These are phyloP conservation scores for Drosophila fulvimacula DNA, from an alignment of 2,888 invertebrate genomes.

Conservation along the genomic window DNA sequence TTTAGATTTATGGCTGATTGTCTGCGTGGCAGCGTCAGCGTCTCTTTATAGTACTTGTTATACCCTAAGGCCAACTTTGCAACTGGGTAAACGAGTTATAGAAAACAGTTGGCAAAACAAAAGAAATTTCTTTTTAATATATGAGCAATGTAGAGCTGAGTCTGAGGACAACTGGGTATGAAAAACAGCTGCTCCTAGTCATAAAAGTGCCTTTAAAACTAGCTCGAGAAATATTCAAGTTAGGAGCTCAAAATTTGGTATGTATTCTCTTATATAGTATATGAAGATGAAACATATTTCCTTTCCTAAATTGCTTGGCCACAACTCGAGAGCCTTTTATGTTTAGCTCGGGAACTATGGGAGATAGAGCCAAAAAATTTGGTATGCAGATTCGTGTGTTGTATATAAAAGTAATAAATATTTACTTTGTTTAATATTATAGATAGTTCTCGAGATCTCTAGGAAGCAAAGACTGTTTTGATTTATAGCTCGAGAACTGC, in stretches of 20 bases:
- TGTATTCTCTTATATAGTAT: background rate
- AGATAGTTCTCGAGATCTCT: background rate
- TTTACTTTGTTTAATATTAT: background rate
- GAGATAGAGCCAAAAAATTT: background rate
- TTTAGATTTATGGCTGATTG: slow-evolving; percentile 81
- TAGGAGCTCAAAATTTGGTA: background rate
- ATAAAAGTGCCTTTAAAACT: too few relatives aligned
- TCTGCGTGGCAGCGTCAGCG: slow-evolving; percentile 69
- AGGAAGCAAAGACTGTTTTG: background rate
- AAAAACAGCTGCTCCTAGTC: background rate
- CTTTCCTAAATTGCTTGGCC: background rate
- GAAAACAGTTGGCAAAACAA: background rate
- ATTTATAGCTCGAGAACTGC: background rate
- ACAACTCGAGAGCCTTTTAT: background rate
- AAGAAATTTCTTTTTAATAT: background rate
- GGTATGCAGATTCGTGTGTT: background rate
- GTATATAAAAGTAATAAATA: background rate
- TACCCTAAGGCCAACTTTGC: slow-evolving; percentile 6
- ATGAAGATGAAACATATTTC: background rate
- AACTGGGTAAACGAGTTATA: slow-evolving; percentile 5
- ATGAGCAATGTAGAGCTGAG: background rate
- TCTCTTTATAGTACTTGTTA: slow-evolving; percentile 61
- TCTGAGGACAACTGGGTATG: too few relatives aligned
- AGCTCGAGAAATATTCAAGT: background rate
- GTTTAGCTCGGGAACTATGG: background rate